phyloP scores from a whole-genome alignment of 2,888 invertebrate species.

The Toxonevra muliebris region DNA sequence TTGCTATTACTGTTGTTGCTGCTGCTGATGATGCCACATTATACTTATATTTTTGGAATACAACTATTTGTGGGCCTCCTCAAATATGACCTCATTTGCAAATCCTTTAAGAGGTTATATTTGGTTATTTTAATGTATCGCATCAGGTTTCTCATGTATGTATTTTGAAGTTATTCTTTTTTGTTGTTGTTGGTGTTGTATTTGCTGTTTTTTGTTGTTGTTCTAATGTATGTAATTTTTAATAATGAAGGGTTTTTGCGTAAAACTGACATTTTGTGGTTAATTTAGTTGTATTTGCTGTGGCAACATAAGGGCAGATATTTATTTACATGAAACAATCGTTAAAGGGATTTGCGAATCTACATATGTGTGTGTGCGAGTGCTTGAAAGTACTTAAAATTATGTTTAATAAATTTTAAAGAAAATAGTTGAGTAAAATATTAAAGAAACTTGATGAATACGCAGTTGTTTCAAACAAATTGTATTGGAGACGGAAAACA shows the following conservation, averaged over 20 bases:
- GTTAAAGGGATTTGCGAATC: background rate
- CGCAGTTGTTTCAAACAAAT: background rate
- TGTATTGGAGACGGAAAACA: too few species aligned
- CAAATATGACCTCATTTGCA: constrained; percentile 23
- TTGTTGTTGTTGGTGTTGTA: background rate
- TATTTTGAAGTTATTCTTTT: background rate
- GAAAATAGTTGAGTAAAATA: background rate
- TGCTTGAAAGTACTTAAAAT: background rate
- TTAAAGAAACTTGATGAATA: too few species aligned
- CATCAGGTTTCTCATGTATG: background rate
- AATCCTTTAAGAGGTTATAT: constrained; percentile 24
- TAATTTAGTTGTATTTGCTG: constrained; percentile 29
- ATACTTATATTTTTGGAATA: too few species aligned
- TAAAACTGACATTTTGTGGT: constrained; percentile 22
- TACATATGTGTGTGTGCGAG: background rate
- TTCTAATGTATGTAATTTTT: background rate
- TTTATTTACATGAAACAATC: background rate
- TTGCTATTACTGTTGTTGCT: too few species aligned
- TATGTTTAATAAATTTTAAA: background rate
- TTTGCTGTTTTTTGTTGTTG: background rate
- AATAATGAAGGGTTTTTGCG: constrained; percentile 10
- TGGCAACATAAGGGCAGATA: constrained; percentile 17
- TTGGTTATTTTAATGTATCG: background rate
- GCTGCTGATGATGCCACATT: too few species aligned
- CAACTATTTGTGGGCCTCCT: too few species aligned